These are phyloP conservation scores for Alosa sapidissima DNA, from an alignment of 2,797 vertebrate genomes.

Conservation along the genomic window DNA sequence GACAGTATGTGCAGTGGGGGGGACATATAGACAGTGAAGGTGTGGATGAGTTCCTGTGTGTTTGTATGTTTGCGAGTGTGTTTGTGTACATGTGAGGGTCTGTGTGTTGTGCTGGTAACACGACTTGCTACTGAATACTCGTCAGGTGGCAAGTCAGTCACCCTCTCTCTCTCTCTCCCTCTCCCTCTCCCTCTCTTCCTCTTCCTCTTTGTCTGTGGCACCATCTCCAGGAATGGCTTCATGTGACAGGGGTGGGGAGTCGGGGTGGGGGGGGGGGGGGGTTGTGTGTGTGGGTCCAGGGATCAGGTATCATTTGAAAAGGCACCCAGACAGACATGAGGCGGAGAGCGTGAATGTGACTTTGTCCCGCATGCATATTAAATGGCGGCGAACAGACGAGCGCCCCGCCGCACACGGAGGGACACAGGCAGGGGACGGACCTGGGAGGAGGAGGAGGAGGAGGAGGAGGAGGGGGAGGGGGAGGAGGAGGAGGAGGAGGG, in stretches of 20 bases:
- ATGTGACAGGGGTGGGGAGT: not conserved
- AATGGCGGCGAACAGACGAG: slow-evolving; percentile 61
- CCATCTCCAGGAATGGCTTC: not conserved
- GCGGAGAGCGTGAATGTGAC: slow-evolving; percentile 64
- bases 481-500: slow-evolving; percentile 7
- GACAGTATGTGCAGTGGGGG: not conserved
- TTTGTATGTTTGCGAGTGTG: not conserved
- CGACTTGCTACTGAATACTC: not conserved
- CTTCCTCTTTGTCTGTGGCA: not conserved
- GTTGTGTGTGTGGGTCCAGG: not conserved
- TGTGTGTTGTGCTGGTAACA: not conserved
- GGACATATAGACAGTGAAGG: not conserved
- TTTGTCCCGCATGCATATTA: slow-evolving; percentile 68
- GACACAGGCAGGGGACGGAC: not conserved
- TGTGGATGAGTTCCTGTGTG: not conserved
- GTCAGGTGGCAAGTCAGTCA: not conserved
- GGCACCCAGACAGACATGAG: slow-evolving; percentile 59
- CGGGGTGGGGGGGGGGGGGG: too few relatives aligned
- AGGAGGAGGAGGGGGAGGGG: slow-evolving; percentile 44
- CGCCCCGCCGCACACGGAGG: not conserved
- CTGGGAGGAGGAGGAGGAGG: not conserved
- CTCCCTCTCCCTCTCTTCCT: too few relatives aligned
- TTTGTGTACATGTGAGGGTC: not conserved
- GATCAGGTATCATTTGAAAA: slow-evolving; percentile 25
- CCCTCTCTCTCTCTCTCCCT: not conserved